Base-by-base conservation (phyloP, 2,113 vertebrate genomes). In the Phylloscopus whistleri region DNA sequence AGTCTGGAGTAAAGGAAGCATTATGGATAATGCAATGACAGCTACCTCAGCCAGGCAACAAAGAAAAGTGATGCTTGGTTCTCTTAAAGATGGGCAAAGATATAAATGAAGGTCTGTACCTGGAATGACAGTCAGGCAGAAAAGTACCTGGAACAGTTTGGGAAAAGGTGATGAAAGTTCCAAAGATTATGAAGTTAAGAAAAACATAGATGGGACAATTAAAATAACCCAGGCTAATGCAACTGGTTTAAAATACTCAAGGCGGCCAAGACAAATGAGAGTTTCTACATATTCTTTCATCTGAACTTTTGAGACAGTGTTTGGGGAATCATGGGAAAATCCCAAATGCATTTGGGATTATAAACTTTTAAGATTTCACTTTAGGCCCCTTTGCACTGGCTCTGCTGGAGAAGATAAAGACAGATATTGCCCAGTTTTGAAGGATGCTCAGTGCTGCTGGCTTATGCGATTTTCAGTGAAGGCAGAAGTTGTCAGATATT, bases 401-500 rank as follows among this genome's bases (percentile, higher is more conserved):
- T 48, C n/a, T 26, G 63, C 46, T 62, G 63, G 41, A 37, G 48
- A n/a, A 26, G 31, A 49, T 24, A 23, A 39, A 37, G 41, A 46
- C 12, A 8, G 24, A 23, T 10, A 21, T 1, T 22, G 39, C 18
- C 10, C 2, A 24, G 0, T 17, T 33, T 15, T 31, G 70, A 72
- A 55, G 37, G 70, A 63, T 48, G 55, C 66, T 67, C 59, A 16
- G 51, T 6, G 3, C 28, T 48, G n/a, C 28, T 48, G n/a, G n/a
- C 22, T 62, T 41, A 22, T 0, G 1, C 10, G 44, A 60, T 10
- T 23, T 30, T 35, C 39, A 39, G n/a, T 11, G 7, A 55, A 26
- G 2, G 14, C 31, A 63, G 20, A 28, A 23, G 8, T 4, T 30
- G 44, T 11, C 30, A 4, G 2, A 11, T n/a, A 30, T 17, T 51